Evolutionary conservation across 2,797 vertebrate genomes (phyloP).

Genomic region (Eulemur albifrons): DNA sequence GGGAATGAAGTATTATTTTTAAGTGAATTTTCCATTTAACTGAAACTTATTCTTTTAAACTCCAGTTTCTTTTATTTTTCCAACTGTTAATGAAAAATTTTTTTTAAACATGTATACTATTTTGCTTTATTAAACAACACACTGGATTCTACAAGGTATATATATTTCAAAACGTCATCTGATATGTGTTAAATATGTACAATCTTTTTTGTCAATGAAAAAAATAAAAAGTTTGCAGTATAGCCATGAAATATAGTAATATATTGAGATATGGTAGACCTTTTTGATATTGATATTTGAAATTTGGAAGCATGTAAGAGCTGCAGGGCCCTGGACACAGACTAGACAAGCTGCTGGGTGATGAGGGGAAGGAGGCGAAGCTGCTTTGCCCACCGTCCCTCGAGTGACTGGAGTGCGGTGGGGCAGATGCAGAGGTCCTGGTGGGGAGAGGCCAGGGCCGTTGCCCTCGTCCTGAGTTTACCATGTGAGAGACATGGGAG

Average conservation of each 20-base stretch:
- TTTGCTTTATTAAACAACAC: background rate
- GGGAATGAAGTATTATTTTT: background rate
- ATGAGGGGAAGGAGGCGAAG: background rate
- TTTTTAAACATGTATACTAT: background rate
- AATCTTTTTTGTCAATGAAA: background rate
- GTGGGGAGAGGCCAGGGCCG: background rate
- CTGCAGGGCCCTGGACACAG: background rate
- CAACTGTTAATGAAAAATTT: background rate
- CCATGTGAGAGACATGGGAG: background rate
- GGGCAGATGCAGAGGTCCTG: background rate
- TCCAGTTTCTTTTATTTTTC: conserved; percentile 7
- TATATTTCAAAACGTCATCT: background rate
- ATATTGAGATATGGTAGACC: background rate
- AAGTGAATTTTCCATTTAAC: background rate
- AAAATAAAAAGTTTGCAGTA: background rate
- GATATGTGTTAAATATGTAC: background rate
- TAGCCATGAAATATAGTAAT: background rate
- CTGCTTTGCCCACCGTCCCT: background rate
- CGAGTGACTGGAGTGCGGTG: too few relatives aligned
- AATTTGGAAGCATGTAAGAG: too few relatives aligned
- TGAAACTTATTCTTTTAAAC: background rate
- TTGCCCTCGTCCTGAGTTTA: background rate
- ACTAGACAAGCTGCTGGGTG: background rate
- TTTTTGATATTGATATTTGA: background rate
- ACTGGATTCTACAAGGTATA: background rate